Percentiles rank a stretch among this genome's conserved stretches.
These are phyloP conservation scores for Bufo bufo DNA, from an alignment of 2,113 vertebrate species.

Conservation along the genomic window DNA sequence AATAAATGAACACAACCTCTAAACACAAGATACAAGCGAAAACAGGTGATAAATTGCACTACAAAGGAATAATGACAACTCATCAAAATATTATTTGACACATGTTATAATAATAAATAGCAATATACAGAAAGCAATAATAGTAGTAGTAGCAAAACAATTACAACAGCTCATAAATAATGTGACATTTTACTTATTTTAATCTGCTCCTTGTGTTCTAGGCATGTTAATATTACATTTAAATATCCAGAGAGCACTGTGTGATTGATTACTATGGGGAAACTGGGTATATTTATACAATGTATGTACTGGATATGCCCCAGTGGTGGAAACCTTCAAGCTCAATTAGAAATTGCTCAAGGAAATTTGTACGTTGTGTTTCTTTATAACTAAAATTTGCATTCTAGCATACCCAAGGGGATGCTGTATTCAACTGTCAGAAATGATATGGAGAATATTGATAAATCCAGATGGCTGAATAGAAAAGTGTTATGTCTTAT, in stretches of 20 bases:
- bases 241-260: neutral
- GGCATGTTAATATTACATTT: slow-evolving; percentile 25
- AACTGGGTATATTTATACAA: neutral
- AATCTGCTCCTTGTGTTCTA: neutral
- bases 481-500: neutral
- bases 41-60: slow-evolving; percentile 31
- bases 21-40: slow-evolving; percentile 11
- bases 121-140: slow-evolving; percentile 21
- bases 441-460: neutral
- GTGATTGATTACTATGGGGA: slow-evolving; percentile 31
- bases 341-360: slow-evolving; percentile 10
- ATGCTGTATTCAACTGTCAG: neutral
- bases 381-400: neutral
- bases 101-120: slow-evolving; percentile 36
- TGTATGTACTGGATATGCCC: neutral
- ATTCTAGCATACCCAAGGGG: neutral
- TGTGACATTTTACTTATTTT: slow-evolving; percentile 18
- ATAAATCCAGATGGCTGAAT: neutral
- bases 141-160: slow-evolving; percentile 33
- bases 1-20: slow-evolving; percentile 33
- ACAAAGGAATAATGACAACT: slow-evolving; percentile 3
- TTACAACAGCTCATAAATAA: slow-evolving; percentile 28
- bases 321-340: slow-evolving; percentile 4
- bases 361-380: neutral
- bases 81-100: slow-evolving; percentile 39